Percentiles rank a stretch among this genome's conserved stretches.
Evolutionary conservation across 2,797 vertebrate genomes (phyloP).

Genomic region (Channa striata): DNA sequence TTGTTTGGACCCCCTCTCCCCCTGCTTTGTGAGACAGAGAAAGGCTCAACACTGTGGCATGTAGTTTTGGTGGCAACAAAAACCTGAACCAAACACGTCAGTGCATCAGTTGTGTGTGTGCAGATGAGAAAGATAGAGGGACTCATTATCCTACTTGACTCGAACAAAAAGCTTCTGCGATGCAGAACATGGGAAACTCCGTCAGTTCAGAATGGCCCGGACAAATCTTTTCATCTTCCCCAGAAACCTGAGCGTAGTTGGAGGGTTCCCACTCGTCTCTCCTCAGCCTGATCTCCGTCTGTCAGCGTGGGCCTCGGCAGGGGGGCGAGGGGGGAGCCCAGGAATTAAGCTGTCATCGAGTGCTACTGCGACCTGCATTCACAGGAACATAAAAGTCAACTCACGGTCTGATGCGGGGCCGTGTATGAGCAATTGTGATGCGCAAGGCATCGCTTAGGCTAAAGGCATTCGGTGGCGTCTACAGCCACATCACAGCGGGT

Average conservation of each 20-base stretch:
- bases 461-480: conserved; percentile 48
- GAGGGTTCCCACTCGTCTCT: conserved; percentile 88
- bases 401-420: conserved; percentile 75
- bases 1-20: conserved; percentile 79
- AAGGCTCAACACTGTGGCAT: conserved; percentile 87
- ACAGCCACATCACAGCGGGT: conserved; percentile 22
- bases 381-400: conserved; percentile 76
- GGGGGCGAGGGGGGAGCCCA: conserved; percentile 78
- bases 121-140: conserved; percentile 74
- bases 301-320: conserved; percentile 85
- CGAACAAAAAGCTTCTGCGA: conserved; percentile 79
- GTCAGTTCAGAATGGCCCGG: conserved; percentile 88
- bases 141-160: conserved; percentile 86
- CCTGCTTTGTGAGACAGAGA: conserved; percentile 80
- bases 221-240: conserved; percentile 90
- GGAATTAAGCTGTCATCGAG: conserved; percentile 92
- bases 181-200: conserved; percentile 91
- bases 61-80: conserved; percentile 82
- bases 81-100: conserved; percentile 75
- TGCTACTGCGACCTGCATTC: conserved; percentile 77
- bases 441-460: conserved; percentile 74
- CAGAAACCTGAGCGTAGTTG: conserved; percentile 90
- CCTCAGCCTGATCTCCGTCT: conserved; percentile 90
- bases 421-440: conserved; percentile 79
- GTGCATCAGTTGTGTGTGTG: conserved; percentile 51